A percentile compares a stretch with the other conserved stretches of the same genome.
phyloP scores from a whole-genome alignment of 1,140 invertebrate species.

The Zaprionus inermis region DNA sequence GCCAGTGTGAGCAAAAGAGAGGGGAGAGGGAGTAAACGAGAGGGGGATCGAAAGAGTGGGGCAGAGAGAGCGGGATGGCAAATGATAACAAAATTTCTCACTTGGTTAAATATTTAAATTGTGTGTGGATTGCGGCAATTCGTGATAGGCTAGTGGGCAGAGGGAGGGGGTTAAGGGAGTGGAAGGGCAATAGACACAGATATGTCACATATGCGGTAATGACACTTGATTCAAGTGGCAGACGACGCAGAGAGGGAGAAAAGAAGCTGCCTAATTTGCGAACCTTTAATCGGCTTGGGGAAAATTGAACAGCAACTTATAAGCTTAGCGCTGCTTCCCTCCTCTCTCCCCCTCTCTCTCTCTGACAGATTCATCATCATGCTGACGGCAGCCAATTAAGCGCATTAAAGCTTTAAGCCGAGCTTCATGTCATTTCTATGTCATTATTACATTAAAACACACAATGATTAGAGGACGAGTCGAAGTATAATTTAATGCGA shows the following conservation, averaged over 20 bases:
- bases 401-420: conserved; percentile 1
- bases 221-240: conserved; percentile 12
- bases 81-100: conserved; percentile 60
- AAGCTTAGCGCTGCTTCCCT: not conserved
- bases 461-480: not conserved
- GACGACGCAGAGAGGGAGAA: not conserved
- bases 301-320: not conserved
- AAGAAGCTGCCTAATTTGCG: not conserved
- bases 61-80: conserved; percentile 1
- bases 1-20: conserved; percentile 13
- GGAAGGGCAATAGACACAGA: not conserved
- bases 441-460: not conserved
- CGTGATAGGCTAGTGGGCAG: not conserved
- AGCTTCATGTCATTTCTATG: not conserved
- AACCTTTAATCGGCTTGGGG: not conserved
- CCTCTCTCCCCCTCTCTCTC: not conserved
- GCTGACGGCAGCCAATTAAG: not conserved
- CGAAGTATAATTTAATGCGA: not conserved
- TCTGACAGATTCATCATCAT: not conserved
- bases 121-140: conserved; percentile 49
- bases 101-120: conserved; percentile 66
- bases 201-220: conserved; percentile 3
- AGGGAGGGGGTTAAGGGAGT: not conserved
- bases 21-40: not conserved
- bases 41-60: conserved; percentile 5